These are phyloP conservation scores for Cactoblastis cactorum DNA, from an alignment of 2,888 invertebrate genomes.

Conservation along the genomic window DNA sequence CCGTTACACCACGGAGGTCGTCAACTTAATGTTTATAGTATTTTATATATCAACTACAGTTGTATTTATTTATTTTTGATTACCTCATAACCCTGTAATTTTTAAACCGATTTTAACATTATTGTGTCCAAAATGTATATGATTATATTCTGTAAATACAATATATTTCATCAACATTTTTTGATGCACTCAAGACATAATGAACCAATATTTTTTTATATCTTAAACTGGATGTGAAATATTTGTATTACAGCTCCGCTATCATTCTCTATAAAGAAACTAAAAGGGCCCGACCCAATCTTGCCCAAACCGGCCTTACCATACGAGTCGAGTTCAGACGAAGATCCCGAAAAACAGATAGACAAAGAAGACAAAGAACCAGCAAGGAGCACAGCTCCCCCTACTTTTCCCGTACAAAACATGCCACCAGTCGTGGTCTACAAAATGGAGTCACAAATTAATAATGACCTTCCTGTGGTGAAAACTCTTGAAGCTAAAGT, in stretches of 20 bases:
- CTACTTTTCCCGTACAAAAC: slow-evolving; percentile 25
- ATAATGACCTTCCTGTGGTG: slow-evolving; percentile 38
- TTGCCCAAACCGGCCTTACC: slow-evolving; percentile 87
- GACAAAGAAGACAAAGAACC: slow-evolving; percentile 34
- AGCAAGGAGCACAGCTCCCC: slow-evolving; percentile 28
- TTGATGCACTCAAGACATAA: too few relatives aligned
- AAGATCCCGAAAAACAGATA: slow-evolving; percentile 60
- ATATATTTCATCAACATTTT: too few relatives aligned
- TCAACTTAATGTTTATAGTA: too few relatives aligned
- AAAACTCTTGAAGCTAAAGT: slow-evolving; percentile 31
- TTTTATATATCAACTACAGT: too few relatives aligned
- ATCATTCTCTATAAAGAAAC: slow-evolving; percentile 91
- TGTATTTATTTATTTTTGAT: too few relatives aligned
- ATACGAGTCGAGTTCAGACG: slow-evolving; percentile 87
- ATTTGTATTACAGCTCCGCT: slow-evolving; percentile 81
- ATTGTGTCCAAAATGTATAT: too few relatives aligned
- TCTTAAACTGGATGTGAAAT: too few relatives aligned
- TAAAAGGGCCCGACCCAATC: slow-evolving; percentile 84
- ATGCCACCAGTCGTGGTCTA: slow-evolving; percentile 56
- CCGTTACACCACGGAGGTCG: too few relatives aligned
- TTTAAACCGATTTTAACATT: too few relatives aligned
- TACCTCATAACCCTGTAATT: too few relatives aligned
- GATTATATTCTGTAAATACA: too few relatives aligned
- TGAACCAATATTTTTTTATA: too few relatives aligned
- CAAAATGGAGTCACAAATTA: slow-evolving; percentile 50